A percentile compares a stretch with the other conserved stretches of the same genome.
These are phyloP conservation scores for Seira sanloemensis DNA, from an alignment of 2,888 invertebrate genomes.

Conservation along the genomic window DNA sequence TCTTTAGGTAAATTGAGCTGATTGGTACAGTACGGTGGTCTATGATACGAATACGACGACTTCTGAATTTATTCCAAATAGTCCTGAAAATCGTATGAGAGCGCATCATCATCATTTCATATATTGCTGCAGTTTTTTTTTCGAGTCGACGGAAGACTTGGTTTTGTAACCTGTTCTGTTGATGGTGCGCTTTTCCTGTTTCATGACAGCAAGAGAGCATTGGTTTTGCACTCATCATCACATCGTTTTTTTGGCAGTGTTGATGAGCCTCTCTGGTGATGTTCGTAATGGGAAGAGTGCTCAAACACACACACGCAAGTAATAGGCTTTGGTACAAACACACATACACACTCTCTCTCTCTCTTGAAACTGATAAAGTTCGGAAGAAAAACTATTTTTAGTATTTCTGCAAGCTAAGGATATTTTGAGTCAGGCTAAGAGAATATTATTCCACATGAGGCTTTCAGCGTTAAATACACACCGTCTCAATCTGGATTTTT, in stretches of 20 bases:
- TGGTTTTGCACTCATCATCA: constrained; percentile 1
- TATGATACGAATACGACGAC: too few species aligned
- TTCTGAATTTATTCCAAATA: too few species aligned
- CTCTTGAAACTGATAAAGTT: background rate
- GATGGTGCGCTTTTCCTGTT: background rate
- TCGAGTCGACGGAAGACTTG: too few species aligned
- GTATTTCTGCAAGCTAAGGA: constrained; percentile 65
- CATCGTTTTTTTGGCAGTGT: constrained; percentile 1
- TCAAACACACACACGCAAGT: too few species aligned
- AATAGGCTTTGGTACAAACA: background rate
- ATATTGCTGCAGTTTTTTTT: too few species aligned
- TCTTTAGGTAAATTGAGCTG: too few species aligned
- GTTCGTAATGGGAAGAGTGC: background rate
- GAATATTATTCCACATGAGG: too few species aligned
- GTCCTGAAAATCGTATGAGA: too few species aligned
- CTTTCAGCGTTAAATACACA: too few species aligned
- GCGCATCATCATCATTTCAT: too few species aligned
- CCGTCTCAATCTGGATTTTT: background rate
- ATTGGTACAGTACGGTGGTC: too few species aligned
- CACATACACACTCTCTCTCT: too few species aligned
- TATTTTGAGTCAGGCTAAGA: constrained; percentile 34
- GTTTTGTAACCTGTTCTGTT: background rate
- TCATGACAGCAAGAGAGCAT: background rate
- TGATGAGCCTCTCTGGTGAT: background rate
- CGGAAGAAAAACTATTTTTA: constrained; percentile 66